phyloP scores from a whole-genome alignment of 2,113 vertebrate genomes.

The Passer domesticus region DNA sequence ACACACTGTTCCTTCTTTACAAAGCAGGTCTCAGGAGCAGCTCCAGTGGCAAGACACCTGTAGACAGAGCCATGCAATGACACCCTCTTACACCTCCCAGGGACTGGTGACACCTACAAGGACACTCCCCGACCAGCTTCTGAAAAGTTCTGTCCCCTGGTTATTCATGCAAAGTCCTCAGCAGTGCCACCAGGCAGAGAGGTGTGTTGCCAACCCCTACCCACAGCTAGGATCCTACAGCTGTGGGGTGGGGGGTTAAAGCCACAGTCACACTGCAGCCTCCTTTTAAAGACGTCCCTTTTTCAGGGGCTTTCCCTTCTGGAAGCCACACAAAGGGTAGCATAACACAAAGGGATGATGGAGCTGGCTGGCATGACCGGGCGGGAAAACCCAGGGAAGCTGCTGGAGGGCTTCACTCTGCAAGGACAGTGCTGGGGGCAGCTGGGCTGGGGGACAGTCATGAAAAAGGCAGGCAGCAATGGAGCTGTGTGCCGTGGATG shows the following conservation, averaged over 20 bases:
- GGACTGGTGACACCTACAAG: background rate
- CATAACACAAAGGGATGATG: conserved; percentile 39
- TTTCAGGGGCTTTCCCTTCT: conserved; percentile 42
- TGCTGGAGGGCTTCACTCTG: conserved; percentile 34
- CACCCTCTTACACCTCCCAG: background rate
- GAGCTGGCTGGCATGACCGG: background rate
- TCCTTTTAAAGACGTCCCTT: conserved; percentile 37
- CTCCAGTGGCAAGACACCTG: background rate
- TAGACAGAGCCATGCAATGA: background rate
- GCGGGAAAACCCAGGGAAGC: conserved; percentile 14
- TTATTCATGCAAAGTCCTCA: background rate
- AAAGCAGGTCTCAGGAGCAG: background rate
- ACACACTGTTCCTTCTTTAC: background rate
- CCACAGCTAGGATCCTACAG: background rate
- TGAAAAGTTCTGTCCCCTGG: background rate
- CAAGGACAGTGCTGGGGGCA: background rate
- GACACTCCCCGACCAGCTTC: background rate
- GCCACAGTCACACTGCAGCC: background rate
- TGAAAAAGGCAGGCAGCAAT: background rate
- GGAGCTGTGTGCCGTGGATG: background rate
- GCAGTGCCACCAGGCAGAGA: background rate
- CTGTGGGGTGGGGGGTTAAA: background rate
- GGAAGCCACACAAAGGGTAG: conserved; percentile 55
- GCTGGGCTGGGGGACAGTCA: background rate
- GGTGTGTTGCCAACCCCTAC: background rate